Evolutionary conservation across 1,140 invertebrate genomes (phyloP).

Genomic region (Meloidogyne chitwoodi): DNA sequence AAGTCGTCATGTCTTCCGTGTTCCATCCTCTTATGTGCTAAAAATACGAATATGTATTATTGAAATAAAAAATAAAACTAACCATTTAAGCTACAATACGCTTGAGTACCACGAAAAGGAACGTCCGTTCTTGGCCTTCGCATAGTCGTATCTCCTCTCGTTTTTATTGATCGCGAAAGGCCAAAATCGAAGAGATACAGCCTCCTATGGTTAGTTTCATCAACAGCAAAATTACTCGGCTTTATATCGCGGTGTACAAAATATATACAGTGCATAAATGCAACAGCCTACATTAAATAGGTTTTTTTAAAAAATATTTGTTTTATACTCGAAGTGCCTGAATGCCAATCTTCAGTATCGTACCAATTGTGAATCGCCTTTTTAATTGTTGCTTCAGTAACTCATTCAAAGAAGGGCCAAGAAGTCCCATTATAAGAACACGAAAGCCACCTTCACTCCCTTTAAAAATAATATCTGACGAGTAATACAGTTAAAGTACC

Average conservation of each 20-base stretch:
- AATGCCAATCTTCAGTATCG: neutral
- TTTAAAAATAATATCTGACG: neutral
- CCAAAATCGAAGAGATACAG: neutral
- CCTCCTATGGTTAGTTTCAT: neutral
- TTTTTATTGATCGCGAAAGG: neutral
- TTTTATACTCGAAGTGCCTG: neutral
- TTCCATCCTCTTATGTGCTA: neutral
- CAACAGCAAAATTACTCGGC: neutral
- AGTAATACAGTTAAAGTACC: neutral
- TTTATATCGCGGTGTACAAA: neutral
- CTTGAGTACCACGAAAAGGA: neutral
- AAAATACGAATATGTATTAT: neutral
- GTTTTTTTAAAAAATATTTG: neutral
- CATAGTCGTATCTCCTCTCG: neutral
- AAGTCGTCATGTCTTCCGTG: neutral
- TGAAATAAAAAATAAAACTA: neutral
- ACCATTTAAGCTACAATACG: neutral
- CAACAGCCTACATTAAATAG: neutral
- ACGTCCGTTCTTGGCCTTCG: neutral
- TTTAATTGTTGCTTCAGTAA: neutral
- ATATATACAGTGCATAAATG: neutral
- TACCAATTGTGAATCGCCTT: neutral
- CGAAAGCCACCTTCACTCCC: neutral
- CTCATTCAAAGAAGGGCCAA: neutral
- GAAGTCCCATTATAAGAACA: neutral